phyloP scores from a whole-genome alignment of 2,797 vertebrate species.

The Choloepus didactylus region DNA sequence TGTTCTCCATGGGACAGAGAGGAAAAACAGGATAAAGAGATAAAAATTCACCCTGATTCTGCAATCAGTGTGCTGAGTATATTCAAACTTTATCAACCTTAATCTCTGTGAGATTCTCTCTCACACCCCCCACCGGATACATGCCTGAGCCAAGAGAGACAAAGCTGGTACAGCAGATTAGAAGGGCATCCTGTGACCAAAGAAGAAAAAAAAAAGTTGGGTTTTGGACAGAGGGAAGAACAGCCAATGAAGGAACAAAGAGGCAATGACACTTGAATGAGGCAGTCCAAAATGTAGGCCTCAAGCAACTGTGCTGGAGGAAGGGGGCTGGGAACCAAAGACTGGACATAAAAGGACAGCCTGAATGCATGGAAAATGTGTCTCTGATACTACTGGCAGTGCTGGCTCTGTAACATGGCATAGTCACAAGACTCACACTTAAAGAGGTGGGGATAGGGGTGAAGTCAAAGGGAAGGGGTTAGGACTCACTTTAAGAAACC shows the following conservation, averaged over 20 bases:
- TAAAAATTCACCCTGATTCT: not conserved
- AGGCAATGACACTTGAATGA: slow-evolving; percentile 51
- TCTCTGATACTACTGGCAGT: slow-evolving; percentile 45
- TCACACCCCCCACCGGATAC: not conserved
- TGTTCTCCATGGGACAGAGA: not conserved
- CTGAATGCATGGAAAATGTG: slow-evolving; percentile 49
- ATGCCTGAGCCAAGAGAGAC: slow-evolving; percentile 25
- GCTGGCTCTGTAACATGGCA: not conserved
- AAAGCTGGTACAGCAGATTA: slow-evolving; percentile 50
- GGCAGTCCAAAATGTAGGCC: slow-evolving; percentile 55
- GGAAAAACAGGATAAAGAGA: not conserved
- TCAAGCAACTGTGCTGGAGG: slow-evolving; percentile 44
- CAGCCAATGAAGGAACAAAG: slow-evolving; percentile 73
- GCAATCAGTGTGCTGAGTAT: slow-evolving; percentile 23
- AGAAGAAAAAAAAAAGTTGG: not conserved
- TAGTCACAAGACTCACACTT: not conserved
- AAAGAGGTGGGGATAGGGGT: slow-evolving; percentile 26
- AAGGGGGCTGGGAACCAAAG: slow-evolving; percentile 44
- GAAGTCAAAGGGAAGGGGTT: slow-evolving; percentile 51
- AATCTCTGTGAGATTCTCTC: slow-evolving; percentile 10
- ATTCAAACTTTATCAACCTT: slow-evolving; percentile 48
- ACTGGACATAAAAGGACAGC: slow-evolving; percentile 36
- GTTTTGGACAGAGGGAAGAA: slow-evolving; percentile 42
- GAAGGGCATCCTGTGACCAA: slow-evolving; percentile 61
- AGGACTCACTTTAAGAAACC: slow-evolving; percentile 61